Conservation (phyloP, 2,113 vertebrate genomes). For the Oryzias celebensis region DNA sequence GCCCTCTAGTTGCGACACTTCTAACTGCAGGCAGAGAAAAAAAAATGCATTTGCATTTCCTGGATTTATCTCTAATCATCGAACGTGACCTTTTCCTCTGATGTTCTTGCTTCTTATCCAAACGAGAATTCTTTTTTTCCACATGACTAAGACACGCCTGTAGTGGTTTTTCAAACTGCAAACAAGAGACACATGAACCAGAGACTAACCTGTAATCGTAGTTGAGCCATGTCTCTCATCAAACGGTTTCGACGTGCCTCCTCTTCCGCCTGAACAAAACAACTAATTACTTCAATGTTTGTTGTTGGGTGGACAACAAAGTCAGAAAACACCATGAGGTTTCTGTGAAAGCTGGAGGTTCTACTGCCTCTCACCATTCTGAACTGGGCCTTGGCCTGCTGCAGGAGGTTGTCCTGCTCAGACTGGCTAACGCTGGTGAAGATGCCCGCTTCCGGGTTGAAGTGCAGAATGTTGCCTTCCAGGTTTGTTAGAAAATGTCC, state of each 20-base stretch:
- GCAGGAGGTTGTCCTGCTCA: constrained; percentile 86
- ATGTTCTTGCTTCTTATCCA: too few species aligned
- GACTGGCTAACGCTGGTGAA: constrained; percentile 92
- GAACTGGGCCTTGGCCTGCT: constrained; percentile 95
- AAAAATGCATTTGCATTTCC: neutral
- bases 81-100: too few species aligned
- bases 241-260: constrained; percentile 93
- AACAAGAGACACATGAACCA: neutral
- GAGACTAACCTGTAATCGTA: constrained; percentile 87
- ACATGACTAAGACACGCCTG: too few species aligned
- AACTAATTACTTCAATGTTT: neutral
- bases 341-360: neutral
- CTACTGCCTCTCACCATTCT: constrained; percentile 86
- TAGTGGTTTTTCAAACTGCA: neutral
- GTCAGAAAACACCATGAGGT: too few species aligned
- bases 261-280: constrained; percentile 85
- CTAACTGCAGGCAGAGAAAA: constrained; percentile 78
- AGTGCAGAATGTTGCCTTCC: constrained; percentile 94
- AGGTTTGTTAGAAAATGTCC: constrained; percentile 91
- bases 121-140: too few species aligned
- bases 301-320: neutral
- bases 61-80: too few species aligned
- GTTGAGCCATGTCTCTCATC: constrained; percentile 98
- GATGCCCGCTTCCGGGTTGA: constrained; percentile 91
- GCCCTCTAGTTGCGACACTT: constrained; percentile 96